Evolutionary conservation across 2,888 invertebrate genomes (phyloP).

Genomic region (Aphodius sticticus): DNA sequence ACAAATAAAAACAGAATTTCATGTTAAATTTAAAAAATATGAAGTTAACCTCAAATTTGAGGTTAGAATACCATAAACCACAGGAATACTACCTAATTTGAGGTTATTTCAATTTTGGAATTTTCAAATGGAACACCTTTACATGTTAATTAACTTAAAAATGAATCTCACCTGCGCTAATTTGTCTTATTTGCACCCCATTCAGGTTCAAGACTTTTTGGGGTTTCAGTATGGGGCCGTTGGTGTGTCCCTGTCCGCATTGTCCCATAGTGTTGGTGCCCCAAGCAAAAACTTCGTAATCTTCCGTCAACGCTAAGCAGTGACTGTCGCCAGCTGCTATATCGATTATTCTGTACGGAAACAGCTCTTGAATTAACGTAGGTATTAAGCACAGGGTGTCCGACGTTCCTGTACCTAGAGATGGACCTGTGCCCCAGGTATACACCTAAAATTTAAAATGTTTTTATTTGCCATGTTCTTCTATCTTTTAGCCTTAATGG

Average conservation of each 20-base stretch:
- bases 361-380: slow-evolving; percentile 64
- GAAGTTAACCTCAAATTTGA: too few species aligned
- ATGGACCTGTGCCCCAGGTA: slow-evolving; percentile 70
- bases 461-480: too few species aligned
- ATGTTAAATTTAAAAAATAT: background rate
- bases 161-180: slow-evolving; percentile 64
- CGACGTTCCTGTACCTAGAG: slow-evolving; percentile 66
- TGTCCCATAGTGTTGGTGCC: slow-evolving; percentile 73
- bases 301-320: slow-evolving; percentile 67
- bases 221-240: slow-evolving; percentile 66
- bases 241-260: slow-evolving; percentile 69
- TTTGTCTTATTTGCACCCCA: slow-evolving; percentile 65
- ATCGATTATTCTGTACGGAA: slow-evolving; percentile 64
- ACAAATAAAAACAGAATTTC: slow-evolving; percentile 5
- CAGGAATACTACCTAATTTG: too few species aligned
- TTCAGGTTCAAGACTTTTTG: slow-evolving; percentile 65
- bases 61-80: too few species aligned
- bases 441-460: slow-evolving; percentile 57
- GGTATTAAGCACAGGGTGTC: slow-evolving; percentile 66
- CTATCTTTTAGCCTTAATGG: too few species aligned
- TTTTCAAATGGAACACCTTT: too few species aligned
- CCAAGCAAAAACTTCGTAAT: slow-evolving; percentile 65
- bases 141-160: background rate
- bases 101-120: too few species aligned
- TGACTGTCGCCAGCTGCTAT: slow-evolving; percentile 70